These are phyloP conservation scores for Hyposoter dolosus DNA, from an alignment of 2,888 invertebrate genomes.

Conservation along the genomic window DNA sequence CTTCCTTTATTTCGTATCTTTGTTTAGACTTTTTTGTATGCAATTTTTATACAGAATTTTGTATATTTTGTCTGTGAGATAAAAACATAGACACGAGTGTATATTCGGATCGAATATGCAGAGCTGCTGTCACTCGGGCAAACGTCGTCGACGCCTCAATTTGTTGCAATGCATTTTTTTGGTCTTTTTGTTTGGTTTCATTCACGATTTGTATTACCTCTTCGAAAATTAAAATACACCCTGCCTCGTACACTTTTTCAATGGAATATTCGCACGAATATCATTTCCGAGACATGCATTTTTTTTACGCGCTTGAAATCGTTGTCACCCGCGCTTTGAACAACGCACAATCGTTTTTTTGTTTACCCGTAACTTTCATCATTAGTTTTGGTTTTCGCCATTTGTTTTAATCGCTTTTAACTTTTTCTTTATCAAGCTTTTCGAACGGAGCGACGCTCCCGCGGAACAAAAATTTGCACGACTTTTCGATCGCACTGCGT, in stretches of 20 bases:
- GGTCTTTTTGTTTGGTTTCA: not conserved
- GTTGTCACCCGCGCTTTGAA: not conserved
- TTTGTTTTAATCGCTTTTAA: not conserved
- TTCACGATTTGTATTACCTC: not conserved
- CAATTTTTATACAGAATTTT: not conserved
- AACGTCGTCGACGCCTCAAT: constrained; percentile 21
- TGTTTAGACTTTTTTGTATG: too few species aligned
- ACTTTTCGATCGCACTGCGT: constrained; percentile 46
- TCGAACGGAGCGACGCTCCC: constrained; percentile 12
- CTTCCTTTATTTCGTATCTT: not conserved
- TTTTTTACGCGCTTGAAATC: not conserved
- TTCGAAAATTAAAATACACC: not conserved
- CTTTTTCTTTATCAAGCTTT: not conserved
- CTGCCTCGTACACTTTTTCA: not conserved
- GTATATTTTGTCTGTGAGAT: not conserved
- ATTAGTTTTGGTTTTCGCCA: not conserved
- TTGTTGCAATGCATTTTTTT: not conserved
- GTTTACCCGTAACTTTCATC: constrained; percentile 11
- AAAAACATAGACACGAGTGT: not conserved
- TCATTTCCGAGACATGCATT: not conserved
- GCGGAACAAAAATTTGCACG: constrained; percentile 35
- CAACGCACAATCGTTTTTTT: not conserved
- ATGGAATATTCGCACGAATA: not conserved
- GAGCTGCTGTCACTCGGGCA: constrained; percentile 39
- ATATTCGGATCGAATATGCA: not conserved